Evolutionary conservation across 2,888 invertebrate genomes (phyloP), one percentile per base, ranked within the genome.

Genomic region (Barypeithes pellucidus): DNA sequence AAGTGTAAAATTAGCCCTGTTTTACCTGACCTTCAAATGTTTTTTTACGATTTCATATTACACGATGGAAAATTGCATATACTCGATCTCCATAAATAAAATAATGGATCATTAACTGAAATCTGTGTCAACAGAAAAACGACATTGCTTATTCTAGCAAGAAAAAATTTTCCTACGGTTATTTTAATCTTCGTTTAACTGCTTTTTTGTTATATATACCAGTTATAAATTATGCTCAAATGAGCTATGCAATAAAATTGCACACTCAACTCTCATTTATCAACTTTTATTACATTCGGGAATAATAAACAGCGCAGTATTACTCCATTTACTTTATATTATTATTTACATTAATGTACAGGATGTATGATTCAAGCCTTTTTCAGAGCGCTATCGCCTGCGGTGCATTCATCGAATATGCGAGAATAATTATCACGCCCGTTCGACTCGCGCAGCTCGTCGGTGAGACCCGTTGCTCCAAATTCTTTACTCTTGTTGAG

Each of bases 181-280:
- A 50, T 47, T 47, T 47, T 47, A 47, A 47, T 50, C 12, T n/a
- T 50, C 50, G 14, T n/a, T 18, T 24, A 20, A 50, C 5, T 50
- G 24, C n/a, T 11, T 47, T 50, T 50, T 50, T 50, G 4, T 50
- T 3, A 50, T 50, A 50, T 22, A 50, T 2, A 24, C 22, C n/a
- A n/a, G 50, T 24, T 9, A 47, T 47, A 50, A 50, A 24, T 50
- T 50, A 50, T 24, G 3, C 24, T 11, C 0, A 24, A 50, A 50
- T 22, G 24, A 24, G 12, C 22, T 50, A 20, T 24, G 24, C 12
- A 50, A 50, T 50, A 50, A 50, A 50, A 22, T 50, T 50, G 22
- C 50, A 50, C 24, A 50, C 50, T 50, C 22, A 50, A 50, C 50
- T 22, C 24, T 24, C n/a, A 20, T 12, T 47, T 47, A 18, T 22